Conservation (phyloP, 2,888 invertebrate species). For the Lasiommata megera region DNA sequence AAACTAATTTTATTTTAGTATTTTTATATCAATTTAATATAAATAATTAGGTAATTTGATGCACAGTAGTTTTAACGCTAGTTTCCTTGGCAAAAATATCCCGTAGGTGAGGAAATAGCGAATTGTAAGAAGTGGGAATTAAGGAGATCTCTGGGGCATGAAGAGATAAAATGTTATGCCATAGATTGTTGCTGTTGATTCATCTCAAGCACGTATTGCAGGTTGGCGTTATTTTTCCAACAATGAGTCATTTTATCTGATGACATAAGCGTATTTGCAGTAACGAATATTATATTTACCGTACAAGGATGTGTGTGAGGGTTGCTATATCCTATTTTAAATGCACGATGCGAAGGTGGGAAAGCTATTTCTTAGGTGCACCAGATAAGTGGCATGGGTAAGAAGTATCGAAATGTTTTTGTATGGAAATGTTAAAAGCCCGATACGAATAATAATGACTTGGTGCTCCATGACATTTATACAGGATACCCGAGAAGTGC, state of each 20-base stretch:
- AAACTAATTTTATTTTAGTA: too few relatives aligned
- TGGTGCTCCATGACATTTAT: not conserved
- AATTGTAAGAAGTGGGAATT: conserved; percentile 5
- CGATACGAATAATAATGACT: not conserved
- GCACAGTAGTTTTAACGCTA: too few relatives aligned
- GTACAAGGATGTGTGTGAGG: not conserved
- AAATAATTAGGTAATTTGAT: too few relatives aligned
- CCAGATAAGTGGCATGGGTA: not conserved
- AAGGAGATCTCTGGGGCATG: conserved; percentile 12
- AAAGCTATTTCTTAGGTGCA: not conserved
- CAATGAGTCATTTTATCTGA: conserved; percentile 9
- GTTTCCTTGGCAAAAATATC: too few relatives aligned
- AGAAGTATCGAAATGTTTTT: not conserved
- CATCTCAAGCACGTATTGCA: conserved; percentile 13
- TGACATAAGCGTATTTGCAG: not conserved
- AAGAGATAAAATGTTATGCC: conserved; percentile 16
- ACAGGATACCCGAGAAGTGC: not conserved
- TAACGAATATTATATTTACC: not conserved
- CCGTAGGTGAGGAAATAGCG: too few relatives aligned
- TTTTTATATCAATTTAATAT: too few relatives aligned
- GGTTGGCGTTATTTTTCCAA: conserved; percentile 12
- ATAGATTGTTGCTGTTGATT: conserved; percentile 23
- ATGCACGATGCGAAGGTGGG: not conserved
- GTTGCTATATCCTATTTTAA: not conserved
- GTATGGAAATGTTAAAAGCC: not conserved